Conservation (phyloP, 1,140 invertebrate species). For the Sinonovacula constricta region DNA sequence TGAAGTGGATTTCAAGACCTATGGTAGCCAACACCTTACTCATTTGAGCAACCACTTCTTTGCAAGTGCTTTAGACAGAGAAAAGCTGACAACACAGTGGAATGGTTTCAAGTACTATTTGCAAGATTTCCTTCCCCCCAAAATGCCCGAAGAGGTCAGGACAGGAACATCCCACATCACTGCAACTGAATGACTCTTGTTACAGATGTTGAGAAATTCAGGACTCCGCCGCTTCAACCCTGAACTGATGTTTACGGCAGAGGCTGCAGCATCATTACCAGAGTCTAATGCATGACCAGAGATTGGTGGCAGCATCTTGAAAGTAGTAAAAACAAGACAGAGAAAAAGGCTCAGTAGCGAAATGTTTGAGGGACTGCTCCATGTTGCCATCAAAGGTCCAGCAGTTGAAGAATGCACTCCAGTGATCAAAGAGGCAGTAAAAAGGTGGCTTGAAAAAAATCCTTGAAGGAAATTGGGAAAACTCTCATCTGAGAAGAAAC, state of each 20-base stretch:
- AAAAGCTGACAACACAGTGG: constrained; percentile 33
- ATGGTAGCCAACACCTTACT: neutral
- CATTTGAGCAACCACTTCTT: constrained; percentile 11
- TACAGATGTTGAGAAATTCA: constrained; percentile 1
- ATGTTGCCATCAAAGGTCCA: constrained; percentile 17
- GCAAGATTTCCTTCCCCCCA: neutral
- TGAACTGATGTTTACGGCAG: constrained; percentile 6
- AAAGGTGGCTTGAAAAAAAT: neutral
- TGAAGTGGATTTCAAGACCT: constrained; percentile 3
- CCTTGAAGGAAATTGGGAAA: constrained; percentile 23
- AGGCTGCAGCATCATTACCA: constrained; percentile 13
- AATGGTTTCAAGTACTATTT: constrained; percentile 23
- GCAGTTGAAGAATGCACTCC: neutral
- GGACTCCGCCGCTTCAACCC: constrained; percentile 12
- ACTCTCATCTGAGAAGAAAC: no score
- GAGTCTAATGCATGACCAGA: constrained; percentile 35
- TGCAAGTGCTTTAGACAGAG: neutral
- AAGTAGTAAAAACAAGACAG: constrained; percentile 18
- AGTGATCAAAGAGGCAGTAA: constrained; percentile 14
- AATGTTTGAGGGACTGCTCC: constrained; percentile 9
- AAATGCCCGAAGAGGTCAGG: constrained; percentile 29
- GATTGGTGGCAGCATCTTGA: constrained; percentile 17
- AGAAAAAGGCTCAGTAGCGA: constrained; percentile 10
- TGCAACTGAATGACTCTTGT: constrained; percentile 23
- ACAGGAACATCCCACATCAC: neutral